Conservation (phyloP, 2,888 invertebrate genomes). For the Ochropacha duplaris region DNA sequence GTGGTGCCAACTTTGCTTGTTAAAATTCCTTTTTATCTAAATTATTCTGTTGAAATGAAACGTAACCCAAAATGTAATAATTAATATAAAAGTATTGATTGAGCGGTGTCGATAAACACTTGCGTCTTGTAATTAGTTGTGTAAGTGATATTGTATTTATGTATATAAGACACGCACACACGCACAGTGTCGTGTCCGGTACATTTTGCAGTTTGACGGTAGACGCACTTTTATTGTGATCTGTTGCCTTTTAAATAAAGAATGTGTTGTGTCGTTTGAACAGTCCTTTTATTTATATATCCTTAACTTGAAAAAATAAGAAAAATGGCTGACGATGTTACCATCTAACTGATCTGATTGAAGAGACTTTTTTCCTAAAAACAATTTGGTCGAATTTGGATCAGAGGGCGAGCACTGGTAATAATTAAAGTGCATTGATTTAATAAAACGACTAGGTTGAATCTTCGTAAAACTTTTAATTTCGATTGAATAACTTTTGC, state of each 20-base stretch:
- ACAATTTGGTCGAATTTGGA: no score
- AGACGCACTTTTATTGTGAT: slow-evolving; percentile 57
- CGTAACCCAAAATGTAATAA: slow-evolving; percentile 14
- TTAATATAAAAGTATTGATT: slow-evolving; percentile 26
- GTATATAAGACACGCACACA: slow-evolving; percentile 17
- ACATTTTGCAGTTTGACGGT: slow-evolving; percentile 21
- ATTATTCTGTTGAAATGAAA: not conserved
- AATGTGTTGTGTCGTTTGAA: slow-evolving; percentile 57
- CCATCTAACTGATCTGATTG: no score
- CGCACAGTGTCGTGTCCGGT: slow-evolving; percentile 5
- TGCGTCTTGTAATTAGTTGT: slow-evolving; percentile 17
- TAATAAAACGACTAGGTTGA: slow-evolving; percentile 5
- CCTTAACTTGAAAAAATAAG: no score
- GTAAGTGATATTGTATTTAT: slow-evolving; percentile 27
- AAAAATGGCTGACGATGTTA: no score
- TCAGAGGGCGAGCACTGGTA: no score
- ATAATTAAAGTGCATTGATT: no score
- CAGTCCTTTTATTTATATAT: not conserved
- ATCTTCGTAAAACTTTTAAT: slow-evolving; percentile 3
- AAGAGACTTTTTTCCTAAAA: no score
- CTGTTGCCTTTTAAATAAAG: slow-evolving; percentile 63
- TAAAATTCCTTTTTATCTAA: no score
- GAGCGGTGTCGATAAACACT: slow-evolving; percentile 23
- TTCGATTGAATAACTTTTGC: not conserved
- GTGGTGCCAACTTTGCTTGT: not conserved